Evolutionary conservation across 2,888 invertebrate species (phyloP), one percentile per base, ranked within the genome.

Genomic region (Agonopterix subpropinquella): DNA sequence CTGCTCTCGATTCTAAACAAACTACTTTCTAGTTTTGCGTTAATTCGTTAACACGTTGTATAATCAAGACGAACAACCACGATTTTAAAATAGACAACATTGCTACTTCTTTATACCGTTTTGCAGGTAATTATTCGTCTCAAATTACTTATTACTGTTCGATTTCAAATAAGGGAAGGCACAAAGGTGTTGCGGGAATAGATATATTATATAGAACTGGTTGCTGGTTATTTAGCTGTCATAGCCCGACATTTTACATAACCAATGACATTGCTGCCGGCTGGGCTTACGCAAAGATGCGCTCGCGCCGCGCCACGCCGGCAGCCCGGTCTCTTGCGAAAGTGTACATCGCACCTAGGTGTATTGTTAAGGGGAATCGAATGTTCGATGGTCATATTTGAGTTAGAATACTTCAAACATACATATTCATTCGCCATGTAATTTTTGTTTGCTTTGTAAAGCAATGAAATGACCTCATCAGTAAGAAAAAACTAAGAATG

Each of bases 221-320:
- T 13, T 13, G 13, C 13, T 13, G 51, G 51, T 54, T 55, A 59
- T 62, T 62, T 62, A 56, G 58, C 64, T 65, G 63, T 67, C 70
- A 66, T 65, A 68, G 57, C 52, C 55, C 52, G 55, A 53, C 55
- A 62, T 67, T 48, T 78, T 79, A 78, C 70, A 71, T 78, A 79
- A 82, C 60, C 53, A 45, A 54, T 78, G 78, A 77, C 79, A 79
- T 78, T 80, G 80, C 61, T 59, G 59, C 52, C 57, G 41, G 49
- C 37, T 41, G 50, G 15, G 53, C 60, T 84, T 83, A 68, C 81
- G 81, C 73, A 82, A 83, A 67, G 79, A 80, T 81, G 77, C 81
- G 76, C 28, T 28, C 28, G 28, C 28, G 28, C 28, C 18, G 18
- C n/a, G n/a, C n/a, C n/a, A n/a, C n/a, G 18, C 18, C 28, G 28